Conservation (phyloP, 2,797 vertebrate genomes). For the Coilia nasus region DNA sequence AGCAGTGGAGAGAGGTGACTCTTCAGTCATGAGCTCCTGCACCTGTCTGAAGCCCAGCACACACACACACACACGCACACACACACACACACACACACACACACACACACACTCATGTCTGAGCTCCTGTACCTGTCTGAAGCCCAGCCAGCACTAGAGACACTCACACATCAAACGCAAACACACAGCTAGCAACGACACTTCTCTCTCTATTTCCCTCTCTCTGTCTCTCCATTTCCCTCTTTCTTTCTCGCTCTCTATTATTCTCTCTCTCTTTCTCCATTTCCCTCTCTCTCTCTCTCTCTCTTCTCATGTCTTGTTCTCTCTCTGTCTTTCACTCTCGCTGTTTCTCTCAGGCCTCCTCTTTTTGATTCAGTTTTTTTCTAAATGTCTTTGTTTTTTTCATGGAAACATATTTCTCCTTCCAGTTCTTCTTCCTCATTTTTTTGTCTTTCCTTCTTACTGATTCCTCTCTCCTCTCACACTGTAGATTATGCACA, state of each 20-base stretch:
- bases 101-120: conserved; percentile 43
- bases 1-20: conserved; percentile 64
- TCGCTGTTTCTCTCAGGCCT: neutral
- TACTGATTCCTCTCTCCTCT: neutral
- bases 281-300: neutral
- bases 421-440: no score
- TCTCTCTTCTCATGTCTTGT: neutral
- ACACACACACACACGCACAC: no score
- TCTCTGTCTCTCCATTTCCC: neutral
- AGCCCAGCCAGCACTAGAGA: conserved; percentile 46
- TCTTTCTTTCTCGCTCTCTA: neutral
- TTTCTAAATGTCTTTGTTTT: no score
- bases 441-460: neutral
- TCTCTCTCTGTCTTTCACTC: neutral
- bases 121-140: conserved; percentile 53
- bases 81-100: no score
- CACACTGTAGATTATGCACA: neutral
- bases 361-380: no score
- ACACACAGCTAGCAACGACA: neutral
- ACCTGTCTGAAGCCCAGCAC: no score
- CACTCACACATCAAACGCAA: conserved; percentile 18
- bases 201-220: no score
- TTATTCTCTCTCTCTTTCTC: neutral
- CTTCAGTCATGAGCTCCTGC: conserved; percentile 20
- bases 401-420: no score